A percentile compares a stretch with the other conserved stretches of the same genome.
Conservation (phyloP, 1,140 invertebrate genomes). For the Homarus americanus region DNA sequence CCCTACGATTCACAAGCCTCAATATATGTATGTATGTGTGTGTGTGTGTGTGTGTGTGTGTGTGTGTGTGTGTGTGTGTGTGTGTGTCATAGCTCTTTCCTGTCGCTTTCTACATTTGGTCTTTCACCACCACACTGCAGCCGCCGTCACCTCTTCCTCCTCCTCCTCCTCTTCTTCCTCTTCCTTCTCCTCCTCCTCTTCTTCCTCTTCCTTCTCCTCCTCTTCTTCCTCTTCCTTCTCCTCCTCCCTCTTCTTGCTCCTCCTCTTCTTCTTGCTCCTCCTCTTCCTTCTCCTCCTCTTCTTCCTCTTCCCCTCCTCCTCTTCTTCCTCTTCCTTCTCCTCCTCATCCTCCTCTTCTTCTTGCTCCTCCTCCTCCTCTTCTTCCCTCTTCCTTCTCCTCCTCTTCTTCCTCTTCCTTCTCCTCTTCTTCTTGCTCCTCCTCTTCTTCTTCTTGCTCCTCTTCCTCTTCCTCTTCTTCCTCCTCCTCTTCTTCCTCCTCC, state of each 20-base stretch:
- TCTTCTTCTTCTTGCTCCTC: not conserved
- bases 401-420: not conserved
- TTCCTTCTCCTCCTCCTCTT: no score
- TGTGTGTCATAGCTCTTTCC: no score
- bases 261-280: not conserved
- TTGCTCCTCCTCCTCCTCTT: not conserved
- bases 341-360: no score
- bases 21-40: no score
- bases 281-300: not conserved
- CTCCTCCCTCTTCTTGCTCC: not conserved
- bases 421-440: not conserved
- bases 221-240: not conserved
- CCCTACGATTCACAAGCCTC: no score
- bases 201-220: not conserved
- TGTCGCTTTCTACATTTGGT: not conserved
- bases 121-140: not conserved
- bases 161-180: no score
- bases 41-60: no score
- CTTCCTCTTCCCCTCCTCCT: not conserved
- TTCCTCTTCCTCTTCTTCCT: not conserved
- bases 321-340: no score
- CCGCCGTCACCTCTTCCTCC: not conserved
- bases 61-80: no score
- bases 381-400: not conserved
- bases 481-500: not conserved